Percentiles rank a stretch among this genome's conserved stretches.
Conservation (phyloP, 2,113 vertebrate species). For the Antigone vipio region DNA sequence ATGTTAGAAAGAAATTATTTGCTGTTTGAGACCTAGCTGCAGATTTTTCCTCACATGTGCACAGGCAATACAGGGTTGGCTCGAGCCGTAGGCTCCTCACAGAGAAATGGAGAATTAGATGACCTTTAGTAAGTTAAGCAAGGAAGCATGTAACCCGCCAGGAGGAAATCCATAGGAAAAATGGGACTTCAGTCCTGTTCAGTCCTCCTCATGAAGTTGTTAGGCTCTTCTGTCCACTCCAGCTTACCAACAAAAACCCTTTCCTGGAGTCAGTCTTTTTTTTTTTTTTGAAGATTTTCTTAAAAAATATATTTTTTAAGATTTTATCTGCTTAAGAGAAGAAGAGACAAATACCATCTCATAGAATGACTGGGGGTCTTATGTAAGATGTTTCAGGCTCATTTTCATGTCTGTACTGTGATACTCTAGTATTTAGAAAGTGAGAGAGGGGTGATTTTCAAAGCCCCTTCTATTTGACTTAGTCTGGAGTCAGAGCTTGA, state of each 20-base stretch:
- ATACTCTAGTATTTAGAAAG: not conserved
- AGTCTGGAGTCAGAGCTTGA: not conserved
- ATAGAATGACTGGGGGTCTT: not conserved
- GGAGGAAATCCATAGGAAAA: not conserved
- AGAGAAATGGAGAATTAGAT: not conserved
- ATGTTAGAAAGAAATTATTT: too few species aligned
- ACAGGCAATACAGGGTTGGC: not conserved
- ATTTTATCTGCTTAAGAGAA: not conserved
- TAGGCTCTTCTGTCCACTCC: not conserved
- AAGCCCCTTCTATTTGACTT: not conserved
- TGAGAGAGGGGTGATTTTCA: not conserved
- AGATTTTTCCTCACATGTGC: not conserved
- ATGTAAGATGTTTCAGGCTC: not conserved
- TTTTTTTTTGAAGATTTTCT: not conserved
- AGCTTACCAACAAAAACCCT: not conserved
- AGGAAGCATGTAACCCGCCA: not conserved
- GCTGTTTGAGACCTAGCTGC: not conserved
- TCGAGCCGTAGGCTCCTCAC: not conserved
- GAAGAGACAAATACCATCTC: not conserved
- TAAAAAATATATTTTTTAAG: not conserved
- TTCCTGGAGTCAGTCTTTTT: not conserved
- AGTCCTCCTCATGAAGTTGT: not conserved
- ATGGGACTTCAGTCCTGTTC: not conserved
- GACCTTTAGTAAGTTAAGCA: not conserved
- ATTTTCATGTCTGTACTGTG: not conserved